These are phyloP conservation scores for Steinernema scapterisci DNA, from an alignment of 2,888 invertebrate species.

Conservation along the genomic window DNA sequence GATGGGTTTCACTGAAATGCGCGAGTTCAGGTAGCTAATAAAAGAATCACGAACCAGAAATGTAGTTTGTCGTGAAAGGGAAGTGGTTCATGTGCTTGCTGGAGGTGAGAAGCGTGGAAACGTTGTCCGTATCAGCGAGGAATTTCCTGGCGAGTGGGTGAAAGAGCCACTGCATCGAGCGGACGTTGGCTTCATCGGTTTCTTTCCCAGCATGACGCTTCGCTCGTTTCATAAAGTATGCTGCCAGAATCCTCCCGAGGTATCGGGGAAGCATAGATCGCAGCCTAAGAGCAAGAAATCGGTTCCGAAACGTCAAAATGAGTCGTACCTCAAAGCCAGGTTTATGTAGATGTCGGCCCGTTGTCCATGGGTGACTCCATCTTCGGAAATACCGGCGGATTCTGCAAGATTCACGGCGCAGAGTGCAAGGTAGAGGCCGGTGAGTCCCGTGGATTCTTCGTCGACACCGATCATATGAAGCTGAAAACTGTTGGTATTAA, in stretches of 20 bases:
- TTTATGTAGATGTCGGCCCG: constrained; percentile 51
- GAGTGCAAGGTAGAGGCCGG: constrained; percentile 61
- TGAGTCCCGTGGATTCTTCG: constrained; percentile 42
- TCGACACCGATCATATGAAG: constrained; percentile 60
- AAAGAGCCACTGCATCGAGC: constrained; percentile 56
- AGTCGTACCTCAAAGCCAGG: constrained; percentile 42
- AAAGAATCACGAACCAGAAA: constrained; percentile 15
- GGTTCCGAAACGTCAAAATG: background rate
- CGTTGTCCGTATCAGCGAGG: constrained; percentile 44
- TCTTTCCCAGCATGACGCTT: constrained; percentile 56
- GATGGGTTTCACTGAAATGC: constrained; percentile 53
- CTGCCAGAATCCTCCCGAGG: constrained; percentile 50
- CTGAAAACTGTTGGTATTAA: constrained; percentile 40
- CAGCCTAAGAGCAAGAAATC: constrained; percentile 41
- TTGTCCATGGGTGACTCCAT: constrained; percentile 44
- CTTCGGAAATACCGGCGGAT: constrained; percentile 54
- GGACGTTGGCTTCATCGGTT: constrained; percentile 43
- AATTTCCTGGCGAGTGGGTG: constrained; percentile 58
- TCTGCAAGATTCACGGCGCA: constrained; percentile 65
- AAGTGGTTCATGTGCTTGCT: constrained; percentile 34
- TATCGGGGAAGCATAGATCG: constrained; percentile 48
- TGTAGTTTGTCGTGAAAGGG: constrained; percentile 26
- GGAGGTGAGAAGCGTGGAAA: constrained; percentile 33
- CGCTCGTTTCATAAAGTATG: constrained; percentile 62
- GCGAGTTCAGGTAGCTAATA: constrained; percentile 20